Conservation (phyloP, 1,140 invertebrate species). For the Plutomurus gul region DNA sequence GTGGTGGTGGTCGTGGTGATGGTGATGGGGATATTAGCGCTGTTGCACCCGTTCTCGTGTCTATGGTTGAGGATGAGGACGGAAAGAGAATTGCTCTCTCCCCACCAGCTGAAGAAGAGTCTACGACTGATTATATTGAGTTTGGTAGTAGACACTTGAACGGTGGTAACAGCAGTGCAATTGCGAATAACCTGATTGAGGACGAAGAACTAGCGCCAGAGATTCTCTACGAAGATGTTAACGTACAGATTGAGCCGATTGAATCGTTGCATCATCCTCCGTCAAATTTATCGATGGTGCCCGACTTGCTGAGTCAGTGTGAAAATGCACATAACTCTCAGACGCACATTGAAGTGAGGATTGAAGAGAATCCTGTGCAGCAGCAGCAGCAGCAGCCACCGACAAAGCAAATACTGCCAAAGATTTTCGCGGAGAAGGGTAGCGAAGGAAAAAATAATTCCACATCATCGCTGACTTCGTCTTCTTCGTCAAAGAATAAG, state of each 20-base stretch:
- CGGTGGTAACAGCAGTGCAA: background rate
- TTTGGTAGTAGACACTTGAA: constrained; percentile 28
- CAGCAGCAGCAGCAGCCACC: constrained; percentile 33
- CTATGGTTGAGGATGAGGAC: background rate
- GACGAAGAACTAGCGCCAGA: background rate
- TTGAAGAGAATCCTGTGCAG: constrained; percentile 36
- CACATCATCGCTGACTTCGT: background rate
- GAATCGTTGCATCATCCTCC: background rate
- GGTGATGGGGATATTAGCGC: background rate
- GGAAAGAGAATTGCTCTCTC: background rate
- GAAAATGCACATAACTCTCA: constrained; percentile 38
- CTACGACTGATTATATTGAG: constrained; percentile 17
- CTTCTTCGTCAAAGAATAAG: background rate
- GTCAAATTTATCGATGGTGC: constrained; percentile 47
- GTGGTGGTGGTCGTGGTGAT: background rate
- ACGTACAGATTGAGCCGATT: constrained; percentile 32
- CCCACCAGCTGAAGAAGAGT: constrained; percentile 1
- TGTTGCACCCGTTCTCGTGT: background rate
- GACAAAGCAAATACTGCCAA: constrained; percentile 48
- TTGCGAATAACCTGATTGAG: background rate
- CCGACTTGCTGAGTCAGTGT: constrained; percentile 52
- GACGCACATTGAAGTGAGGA: constrained; percentile 46
- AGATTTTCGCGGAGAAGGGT: constrained; percentile 45
- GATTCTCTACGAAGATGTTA: constrained; percentile 39
- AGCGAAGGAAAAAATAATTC: constrained; percentile 33